Evolutionary conservation across 2,797 vertebrate species (phyloP), one percentile per base, ranked within the genome.

Genomic region (Apogon hyalosoma): DNA sequence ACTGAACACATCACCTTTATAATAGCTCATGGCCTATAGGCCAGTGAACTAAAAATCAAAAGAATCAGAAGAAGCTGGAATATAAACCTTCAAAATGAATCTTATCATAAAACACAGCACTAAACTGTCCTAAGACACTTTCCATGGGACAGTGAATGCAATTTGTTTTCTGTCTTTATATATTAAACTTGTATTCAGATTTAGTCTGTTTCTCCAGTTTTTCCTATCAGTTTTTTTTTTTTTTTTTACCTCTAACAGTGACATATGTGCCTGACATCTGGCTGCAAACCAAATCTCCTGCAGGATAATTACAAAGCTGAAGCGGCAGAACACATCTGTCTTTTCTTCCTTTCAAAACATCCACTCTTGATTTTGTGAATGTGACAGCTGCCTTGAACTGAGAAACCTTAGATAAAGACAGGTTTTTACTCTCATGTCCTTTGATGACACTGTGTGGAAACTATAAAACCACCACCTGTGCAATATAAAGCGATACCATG

Each of bases 391-490:
- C 54, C 19, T 49, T 19, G 47, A 4, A 13, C 19, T 24, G 49
- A 48, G 24, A 42, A n/a, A 38, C 40, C 33, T 21, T 16, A 21
- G 41, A 4, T 56, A 38, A 62, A 47, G 8, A 45, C 56, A 7
- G 47, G 36, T 38, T 50, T 61, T 61, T 9, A 45, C 47, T 53
- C 15, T 6, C 8, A 16, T 47, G 33, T 40, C 16, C 52, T 68
- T 39, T 51, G 50, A 52, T 46, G 42, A 71, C 21, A n/a, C 21
- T 5, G 2, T 1, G 14, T 69, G 42, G 33, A 42, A 69, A 62
- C 38, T 13, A 31, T 43, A 14, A 78, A 59, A 52, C 1, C 1
- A 54, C 60, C 65, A 81, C 57, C 68, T 83, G 80, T 8, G 51
- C 11, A 31, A 50, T 13, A 15, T 50, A 24, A 41, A 60, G 4